These are phyloP conservation scores for Gymnorhina tibicen DNA, from an alignment of 2,113 vertebrate genomes.

Conservation along the genomic window DNA sequence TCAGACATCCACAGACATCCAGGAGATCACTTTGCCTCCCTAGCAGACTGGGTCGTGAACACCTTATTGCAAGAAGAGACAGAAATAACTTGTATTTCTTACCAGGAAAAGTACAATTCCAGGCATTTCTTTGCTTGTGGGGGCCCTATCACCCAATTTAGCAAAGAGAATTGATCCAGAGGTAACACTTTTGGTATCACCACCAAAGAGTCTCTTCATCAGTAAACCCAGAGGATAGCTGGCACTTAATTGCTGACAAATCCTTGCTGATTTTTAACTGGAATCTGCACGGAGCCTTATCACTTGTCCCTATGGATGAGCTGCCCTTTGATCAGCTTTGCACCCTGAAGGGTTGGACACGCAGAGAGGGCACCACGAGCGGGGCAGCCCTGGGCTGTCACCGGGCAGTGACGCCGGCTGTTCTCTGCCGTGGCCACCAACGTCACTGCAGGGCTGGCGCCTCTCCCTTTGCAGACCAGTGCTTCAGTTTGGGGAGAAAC, in stretches of 20 bases:
- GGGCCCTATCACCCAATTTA: neutral
- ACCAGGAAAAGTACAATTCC: neutral
- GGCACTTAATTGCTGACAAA: neutral
- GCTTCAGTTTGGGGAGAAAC: neutral
- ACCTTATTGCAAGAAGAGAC: neutral
- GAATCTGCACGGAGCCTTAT: neutral
- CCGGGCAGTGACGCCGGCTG: fast-evolving
- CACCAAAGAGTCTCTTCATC: neutral
- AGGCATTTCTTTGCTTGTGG: neutral
- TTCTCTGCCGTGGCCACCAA: neutral
- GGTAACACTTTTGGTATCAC: neutral
- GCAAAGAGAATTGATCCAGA: neutral
- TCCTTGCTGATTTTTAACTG: neutral
- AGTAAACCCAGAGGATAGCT: neutral
- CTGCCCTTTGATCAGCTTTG: neutral
- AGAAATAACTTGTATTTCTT: neutral
- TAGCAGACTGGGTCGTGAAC: neutral
- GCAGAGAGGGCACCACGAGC: neutral
- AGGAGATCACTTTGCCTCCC: neutral
- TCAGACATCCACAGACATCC: neutral
- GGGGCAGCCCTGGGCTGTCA: neutral
- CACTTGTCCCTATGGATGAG: neutral
- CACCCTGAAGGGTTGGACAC: neutral
- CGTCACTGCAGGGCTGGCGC: neutral
- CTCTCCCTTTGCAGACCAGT: neutral